A percentile compares a stretch with the other conserved stretches of the same genome.
phyloP scores from a whole-genome alignment of 2,888 invertebrate genomes.

The Myopa tessellatipennis region DNA sequence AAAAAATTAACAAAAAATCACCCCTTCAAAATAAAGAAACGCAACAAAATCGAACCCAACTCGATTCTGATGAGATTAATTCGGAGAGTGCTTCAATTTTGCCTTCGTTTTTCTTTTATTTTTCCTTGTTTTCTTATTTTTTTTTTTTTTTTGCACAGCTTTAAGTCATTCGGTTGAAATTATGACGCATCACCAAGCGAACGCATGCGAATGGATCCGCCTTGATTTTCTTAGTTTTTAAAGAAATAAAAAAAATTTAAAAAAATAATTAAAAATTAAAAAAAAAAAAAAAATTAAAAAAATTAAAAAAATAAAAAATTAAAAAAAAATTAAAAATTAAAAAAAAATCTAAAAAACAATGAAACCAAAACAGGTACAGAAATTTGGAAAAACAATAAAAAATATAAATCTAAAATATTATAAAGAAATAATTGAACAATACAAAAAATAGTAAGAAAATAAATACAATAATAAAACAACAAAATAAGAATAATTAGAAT shows the following conservation, averaged over 20 bases:
- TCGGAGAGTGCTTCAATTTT: not conserved
- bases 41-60: too few species aligned
- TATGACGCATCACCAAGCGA: conserved; percentile 25
- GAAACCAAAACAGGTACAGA: not conserved
- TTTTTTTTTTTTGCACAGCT: too few species aligned
- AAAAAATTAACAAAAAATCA: too few species aligned
- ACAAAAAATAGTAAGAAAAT: too few species aligned
- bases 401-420: not conserved
- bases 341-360: conserved; percentile 10
- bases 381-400: not conserved
- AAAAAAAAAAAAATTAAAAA: not conserved
- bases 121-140: not conserved
- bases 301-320: not conserved
- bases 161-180: not conserved
- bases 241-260: not conserved
- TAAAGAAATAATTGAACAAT: too few species aligned
- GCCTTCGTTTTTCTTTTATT: not conserved
- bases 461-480: too few species aligned
- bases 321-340: not conserved
- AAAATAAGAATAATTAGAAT: too few species aligned
- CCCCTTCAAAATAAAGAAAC: too few species aligned
- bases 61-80: not conserved
- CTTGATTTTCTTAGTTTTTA: not conserved
- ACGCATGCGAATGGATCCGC: conserved; percentile 4
- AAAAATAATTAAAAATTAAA: not conserved